Conservation (phyloP, 1,140 invertebrate species). For the Coelopa frigida region DNA sequence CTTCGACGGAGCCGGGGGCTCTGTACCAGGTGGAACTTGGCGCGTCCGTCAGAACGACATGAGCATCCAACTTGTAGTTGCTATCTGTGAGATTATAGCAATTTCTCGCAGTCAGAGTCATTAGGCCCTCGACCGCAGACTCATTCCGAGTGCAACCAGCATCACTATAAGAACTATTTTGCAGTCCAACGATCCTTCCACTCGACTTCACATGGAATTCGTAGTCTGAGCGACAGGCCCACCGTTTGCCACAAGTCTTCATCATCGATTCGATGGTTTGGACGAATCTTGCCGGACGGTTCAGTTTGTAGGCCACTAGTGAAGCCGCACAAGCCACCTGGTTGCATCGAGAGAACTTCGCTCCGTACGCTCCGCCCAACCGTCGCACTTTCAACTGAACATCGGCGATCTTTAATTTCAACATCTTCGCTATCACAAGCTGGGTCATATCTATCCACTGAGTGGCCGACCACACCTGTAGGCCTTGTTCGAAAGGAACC, state of each 20-base stretch:
- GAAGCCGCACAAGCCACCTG: slow-evolving; percentile 55
- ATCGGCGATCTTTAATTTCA: slow-evolving; percentile 47
- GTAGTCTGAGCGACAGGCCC: slow-evolving; percentile 47
- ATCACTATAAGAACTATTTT: slow-evolving; percentile 56
- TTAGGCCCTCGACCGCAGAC: slow-evolving; percentile 33
- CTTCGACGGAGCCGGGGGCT: slow-evolving; percentile 59
- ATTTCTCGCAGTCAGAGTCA: slow-evolving; percentile 46
- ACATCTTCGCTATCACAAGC: slow-evolving; percentile 50
- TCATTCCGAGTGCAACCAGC: slow-evolving; percentile 57
- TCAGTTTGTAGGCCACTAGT: slow-evolving; percentile 52
- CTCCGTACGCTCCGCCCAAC: slow-evolving; percentile 65
- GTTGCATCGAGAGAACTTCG: slow-evolving; percentile 54
- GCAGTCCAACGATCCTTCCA: slow-evolving; percentile 61
- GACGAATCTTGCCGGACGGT: slow-evolving; percentile 57
- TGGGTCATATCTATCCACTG: slow-evolving; percentile 65
- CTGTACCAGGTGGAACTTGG: slow-evolving; percentile 55
- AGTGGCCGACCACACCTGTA: slow-evolving; percentile 53
- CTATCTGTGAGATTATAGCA: slow-evolving; percentile 50
- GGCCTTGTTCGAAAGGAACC: slow-evolving; percentile 52
- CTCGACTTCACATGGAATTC: slow-evolving; percentile 54
- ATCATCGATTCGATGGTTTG: slow-evolving; percentile 60
- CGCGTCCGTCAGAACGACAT: slow-evolving; percentile 54
- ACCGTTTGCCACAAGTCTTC: slow-evolving; percentile 54
- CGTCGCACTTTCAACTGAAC: slow-evolving; percentile 56
- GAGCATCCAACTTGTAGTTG: slow-evolving; percentile 48